Evolutionary conservation across 1,140 invertebrate genomes (phyloP).

Genomic region (Macrosteles quadrilineatus): DNA sequence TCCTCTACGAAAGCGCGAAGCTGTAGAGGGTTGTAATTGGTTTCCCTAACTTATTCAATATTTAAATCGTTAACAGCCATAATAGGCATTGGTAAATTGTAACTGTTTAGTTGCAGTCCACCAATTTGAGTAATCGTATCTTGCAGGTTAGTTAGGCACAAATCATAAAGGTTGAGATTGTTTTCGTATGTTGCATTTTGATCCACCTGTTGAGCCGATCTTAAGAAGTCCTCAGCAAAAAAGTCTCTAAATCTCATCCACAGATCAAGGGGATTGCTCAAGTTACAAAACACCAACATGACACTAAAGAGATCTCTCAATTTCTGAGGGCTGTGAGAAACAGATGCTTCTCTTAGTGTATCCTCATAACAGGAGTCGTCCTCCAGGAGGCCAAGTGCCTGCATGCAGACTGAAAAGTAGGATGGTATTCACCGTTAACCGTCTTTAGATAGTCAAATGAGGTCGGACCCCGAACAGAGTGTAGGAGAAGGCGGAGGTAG

Average conservation of each 20-base stretch:
- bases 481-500: slow-evolving; percentile 50
- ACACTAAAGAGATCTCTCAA: no score
- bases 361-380: slow-evolving; percentile 43
- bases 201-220: background rate
- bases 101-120: background rate
- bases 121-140: background rate
- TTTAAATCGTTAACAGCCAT: background rate
- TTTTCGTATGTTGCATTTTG: background rate
- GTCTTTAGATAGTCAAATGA: slow-evolving; percentile 49
- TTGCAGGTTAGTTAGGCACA: background rate
- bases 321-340: background rate
- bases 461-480: slow-evolving; percentile 49
- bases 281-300: no score
- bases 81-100: background rate
- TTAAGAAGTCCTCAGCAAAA: background rate
- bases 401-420: no score
- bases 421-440: slow-evolving; percentile 43
- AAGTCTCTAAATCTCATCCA: background rate
- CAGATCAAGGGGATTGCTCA: no score
- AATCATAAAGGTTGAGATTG: background rate
- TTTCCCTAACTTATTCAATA: background rate
- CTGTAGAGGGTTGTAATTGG: background rate
- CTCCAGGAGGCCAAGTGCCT: slow-evolving; percentile 46
- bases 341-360: slow-evolving; percentile 1
- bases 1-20: background rate